Evolutionary conservation across 2,888 invertebrate species (phyloP).

Genomic region (Drosophila prostipennis): DNA sequence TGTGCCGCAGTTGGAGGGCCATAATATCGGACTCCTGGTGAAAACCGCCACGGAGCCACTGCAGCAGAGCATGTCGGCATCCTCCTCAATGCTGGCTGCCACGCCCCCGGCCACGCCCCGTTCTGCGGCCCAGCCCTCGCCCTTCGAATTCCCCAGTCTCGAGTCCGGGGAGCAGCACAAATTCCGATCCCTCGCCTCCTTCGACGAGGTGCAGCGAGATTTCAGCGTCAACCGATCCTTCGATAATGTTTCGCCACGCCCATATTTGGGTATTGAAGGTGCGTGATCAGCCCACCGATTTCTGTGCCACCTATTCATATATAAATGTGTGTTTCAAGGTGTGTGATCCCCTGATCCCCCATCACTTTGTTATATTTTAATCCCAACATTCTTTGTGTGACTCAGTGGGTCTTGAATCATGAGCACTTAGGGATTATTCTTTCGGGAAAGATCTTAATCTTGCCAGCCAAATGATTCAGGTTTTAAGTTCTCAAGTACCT

Average conservation of each 20-base stretch:
- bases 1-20: constrained; percentile 80
- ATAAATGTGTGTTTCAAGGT: constrained; percentile 12
- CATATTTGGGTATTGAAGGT: constrained; percentile 81
- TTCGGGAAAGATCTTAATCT: background rate
- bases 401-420: constrained; percentile 2
- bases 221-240: constrained; percentile 71
- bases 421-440: background rate
- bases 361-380: background rate
- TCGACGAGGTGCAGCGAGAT: constrained; percentile 61
- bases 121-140: constrained; percentile 70
- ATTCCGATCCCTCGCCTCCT: constrained; percentile 55
- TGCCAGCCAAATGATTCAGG: background rate
- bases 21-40: constrained; percentile 78
- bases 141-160: constrained; percentile 67
- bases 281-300: constrained; percentile 43
- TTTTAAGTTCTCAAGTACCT: background rate
- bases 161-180: constrained; percentile 33
- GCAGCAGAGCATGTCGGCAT: constrained; percentile 56
- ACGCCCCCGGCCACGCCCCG: constrained; percentile 69
- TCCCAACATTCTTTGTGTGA: background rate
- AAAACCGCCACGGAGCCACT: constrained; percentile 62
- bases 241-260: constrained; percentile 83
- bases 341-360: background rate
- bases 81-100: constrained; percentile 63
- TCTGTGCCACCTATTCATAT: background rate